Percentiles rank a stretch among this genome's conserved stretches.
Evolutionary conservation across 2,113 vertebrate genomes (phyloP).

Genomic region (Pantherophis guttatus): DNA sequence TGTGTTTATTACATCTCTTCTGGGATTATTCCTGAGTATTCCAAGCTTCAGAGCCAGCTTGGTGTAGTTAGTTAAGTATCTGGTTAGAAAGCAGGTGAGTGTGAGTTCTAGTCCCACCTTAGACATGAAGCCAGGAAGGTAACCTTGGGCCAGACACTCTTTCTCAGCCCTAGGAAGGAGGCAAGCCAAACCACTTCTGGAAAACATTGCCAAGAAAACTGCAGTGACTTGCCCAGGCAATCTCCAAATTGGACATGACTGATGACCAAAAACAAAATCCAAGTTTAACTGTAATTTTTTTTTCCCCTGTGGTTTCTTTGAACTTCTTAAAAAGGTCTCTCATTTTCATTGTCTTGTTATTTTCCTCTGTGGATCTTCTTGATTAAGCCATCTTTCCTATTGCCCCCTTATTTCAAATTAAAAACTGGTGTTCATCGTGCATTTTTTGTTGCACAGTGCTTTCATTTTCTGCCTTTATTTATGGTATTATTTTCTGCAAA

Average conservation of each 20-base stretch:
- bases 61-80: not conserved
- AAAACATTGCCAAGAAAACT: not conserved
- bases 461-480: not conserved
- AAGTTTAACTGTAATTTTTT: not conserved
- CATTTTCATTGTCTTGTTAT: not conserved
- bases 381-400: not conserved
- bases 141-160: not conserved
- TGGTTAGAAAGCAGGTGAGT: not conserved
- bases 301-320: not conserved
- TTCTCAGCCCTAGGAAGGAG: not conserved
- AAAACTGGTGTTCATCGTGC: not conserved
- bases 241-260: not conserved
- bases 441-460: not conserved
- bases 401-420: not conserved
- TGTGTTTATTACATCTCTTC: not conserved
- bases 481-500: not conserved
- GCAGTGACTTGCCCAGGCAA: not conserved
- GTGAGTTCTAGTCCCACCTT: not conserved
- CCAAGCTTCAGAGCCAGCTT: not conserved
- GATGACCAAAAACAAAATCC: not conserved
- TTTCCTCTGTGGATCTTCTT: not conserved
- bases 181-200: not conserved
- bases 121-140: not conserved
- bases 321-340: not conserved
- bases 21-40: not conserved